Conservation (phyloP, 2,797 vertebrate genomes). For the Characodon lateralis region DNA sequence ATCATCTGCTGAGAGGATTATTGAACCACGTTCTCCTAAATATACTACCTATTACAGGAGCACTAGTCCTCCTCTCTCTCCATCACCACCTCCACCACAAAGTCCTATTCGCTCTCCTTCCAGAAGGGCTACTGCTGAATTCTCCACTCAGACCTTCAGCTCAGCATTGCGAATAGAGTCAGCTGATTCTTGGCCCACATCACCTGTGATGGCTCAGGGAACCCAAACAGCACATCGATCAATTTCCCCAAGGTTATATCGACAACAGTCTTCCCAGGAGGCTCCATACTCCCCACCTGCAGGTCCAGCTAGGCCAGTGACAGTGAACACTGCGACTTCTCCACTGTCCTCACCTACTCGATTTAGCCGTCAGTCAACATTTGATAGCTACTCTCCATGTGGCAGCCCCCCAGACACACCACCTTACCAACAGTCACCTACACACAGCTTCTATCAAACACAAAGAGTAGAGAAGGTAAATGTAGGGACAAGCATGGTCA, state of each 20-base stretch:
- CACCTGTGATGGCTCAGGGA: conserved; percentile 89
- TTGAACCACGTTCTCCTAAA: conserved; percentile 79
- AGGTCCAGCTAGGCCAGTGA: conserved; percentile 86
- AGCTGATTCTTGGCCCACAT: conserved; percentile 66
- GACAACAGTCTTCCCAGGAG: conserved; percentile 93
- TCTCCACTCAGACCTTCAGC: conserved; percentile 92
- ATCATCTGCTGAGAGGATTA: conserved; percentile 74
- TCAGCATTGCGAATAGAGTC: conserved; percentile 73
- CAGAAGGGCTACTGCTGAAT: conserved; percentile 87
- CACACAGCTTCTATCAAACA: conserved; percentile 78
- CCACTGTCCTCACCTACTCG: conserved; percentile 91
- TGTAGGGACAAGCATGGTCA: conserved; percentile 81
- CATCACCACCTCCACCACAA: conserved; percentile 88
- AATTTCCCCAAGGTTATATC: conserved; percentile 82
- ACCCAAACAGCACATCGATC: conserved; percentile 89
- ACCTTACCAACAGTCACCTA: conserved; percentile 86
- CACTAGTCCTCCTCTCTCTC: conserved; percentile 92
- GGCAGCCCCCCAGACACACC: conserved; percentile 83
- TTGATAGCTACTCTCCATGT: conserved; percentile 88
- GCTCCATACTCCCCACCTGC: conserved; percentile 85
- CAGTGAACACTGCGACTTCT: conserved; percentile 88
- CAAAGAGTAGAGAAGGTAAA: conserved; percentile 84
- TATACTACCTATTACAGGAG: conserved; percentile 87
- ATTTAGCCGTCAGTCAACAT: conserved; percentile 84
- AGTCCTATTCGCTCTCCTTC: conserved; percentile 85